Evolutionary conservation across 2,888 invertebrate species (phyloP), one percentile per base, ranked within the genome.

Genomic region (Hypomecis atomaria): DNA sequence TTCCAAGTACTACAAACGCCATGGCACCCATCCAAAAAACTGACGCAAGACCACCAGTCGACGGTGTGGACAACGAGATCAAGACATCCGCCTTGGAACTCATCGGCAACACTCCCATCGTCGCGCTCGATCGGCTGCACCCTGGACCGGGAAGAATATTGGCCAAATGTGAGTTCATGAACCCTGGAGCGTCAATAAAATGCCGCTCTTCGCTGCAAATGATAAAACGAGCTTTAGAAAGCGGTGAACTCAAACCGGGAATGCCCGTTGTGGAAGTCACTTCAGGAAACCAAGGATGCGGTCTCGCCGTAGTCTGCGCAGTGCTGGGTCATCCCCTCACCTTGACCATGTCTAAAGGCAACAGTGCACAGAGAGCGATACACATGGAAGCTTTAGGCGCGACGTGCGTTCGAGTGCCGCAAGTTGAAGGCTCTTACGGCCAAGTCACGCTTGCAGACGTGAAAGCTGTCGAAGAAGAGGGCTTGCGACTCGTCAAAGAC

Each of bases 151-250:
- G 92, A 6, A 78, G 92, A 33, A 85, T 92, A 62, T 73, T 92
- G 47, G 92, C 84, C 0, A 92, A 92, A 86, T 92, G 92, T 78
- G 92, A 92, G 73, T 92, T 88, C 65, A 92, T 90, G 90, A 92
- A 91, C 59, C 92, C 92, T 7, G 90, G 92, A 38, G 92, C 86
- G 9, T 92, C 92, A 0, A 84, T 92, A 42, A 92, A 92, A 79
- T 87, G 87, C 61, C 86, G 92, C 10, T 92, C 92, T 0, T 86
- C 92, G 0, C 70, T 91, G 52, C 78, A 85, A 64, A 92, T 92
- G 92, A 85, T 92, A 62, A 69, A 78, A 42, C 78, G 78, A 49
- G 92, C 92, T 1, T 64, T 75, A 2, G 79, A 79, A 36, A 78
- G 75, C 11, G 91, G 92, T 9, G 79, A 79, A 4, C 65, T 92